These are phyloP conservation scores for Petrolisthes cinctipes DNA, from an alignment of 2,888 invertebrate species.

Conservation along the genomic window DNA sequence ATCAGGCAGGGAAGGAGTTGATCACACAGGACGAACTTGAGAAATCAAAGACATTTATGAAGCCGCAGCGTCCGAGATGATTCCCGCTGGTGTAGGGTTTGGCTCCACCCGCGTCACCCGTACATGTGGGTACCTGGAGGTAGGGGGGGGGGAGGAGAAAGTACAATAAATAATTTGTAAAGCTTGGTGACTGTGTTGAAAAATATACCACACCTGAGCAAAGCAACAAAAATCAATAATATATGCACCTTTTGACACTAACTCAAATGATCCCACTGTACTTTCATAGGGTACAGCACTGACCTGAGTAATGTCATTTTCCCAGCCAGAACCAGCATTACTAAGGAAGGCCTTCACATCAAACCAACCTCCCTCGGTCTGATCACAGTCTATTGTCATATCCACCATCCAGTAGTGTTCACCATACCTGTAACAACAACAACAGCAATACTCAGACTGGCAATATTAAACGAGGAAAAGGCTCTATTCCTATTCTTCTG, in stretches of 20 bases:
- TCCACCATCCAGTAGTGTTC: slow-evolving; percentile 70
- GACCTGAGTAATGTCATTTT: slow-evolving; percentile 67
- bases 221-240: neutral
- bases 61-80: slow-evolving; percentile 65
- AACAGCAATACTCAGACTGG: too few species aligned
- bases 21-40: slow-evolving; percentile 64
- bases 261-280: neutral
- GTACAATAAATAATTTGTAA: neutral
- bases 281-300: neutral
- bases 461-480: neutral
- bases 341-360: slow-evolving; percentile 69
- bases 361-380: slow-evolving; percentile 70
- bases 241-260: neutral
- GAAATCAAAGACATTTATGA: slow-evolving; percentile 65
- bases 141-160: neutral
- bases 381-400: slow-evolving; percentile 70
- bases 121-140: slow-evolving; percentile 66
- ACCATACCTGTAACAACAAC: slow-evolving; percentile 68
- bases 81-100: slow-evolving; percentile 66
- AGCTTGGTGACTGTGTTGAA: neutral
- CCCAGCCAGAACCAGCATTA: slow-evolving; percentile 68
- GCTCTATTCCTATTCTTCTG: neutral
- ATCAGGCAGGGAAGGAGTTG: slow-evolving; percentile 8
- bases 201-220: neutral
- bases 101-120: slow-evolving; percentile 67